Conservation (phyloP, 2,113 vertebrate species). For the Tachycineta bicolor region DNA sequence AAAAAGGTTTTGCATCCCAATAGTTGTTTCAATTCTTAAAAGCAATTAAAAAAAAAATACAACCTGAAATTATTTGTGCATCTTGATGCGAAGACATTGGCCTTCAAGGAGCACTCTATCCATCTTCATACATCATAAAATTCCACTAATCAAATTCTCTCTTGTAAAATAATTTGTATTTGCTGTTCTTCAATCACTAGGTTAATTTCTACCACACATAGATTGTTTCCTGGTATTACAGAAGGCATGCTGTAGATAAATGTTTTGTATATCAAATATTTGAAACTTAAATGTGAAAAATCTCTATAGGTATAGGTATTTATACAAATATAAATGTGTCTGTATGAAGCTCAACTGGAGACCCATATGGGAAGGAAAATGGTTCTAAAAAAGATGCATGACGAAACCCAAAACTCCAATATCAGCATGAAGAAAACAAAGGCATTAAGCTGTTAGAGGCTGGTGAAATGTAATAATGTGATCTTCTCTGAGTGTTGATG, state of each 20-base stretch:
- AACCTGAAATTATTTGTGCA: slow-evolving; percentile 75
- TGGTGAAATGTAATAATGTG: neutral
- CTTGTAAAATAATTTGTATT: slow-evolving; percentile 64
- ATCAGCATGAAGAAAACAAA: neutral
- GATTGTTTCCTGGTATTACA: slow-evolving; percentile 23
- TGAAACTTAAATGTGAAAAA: neutral
- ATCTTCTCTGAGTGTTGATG: neutral
- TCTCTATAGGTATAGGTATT: neutral
- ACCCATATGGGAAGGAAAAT: neutral
- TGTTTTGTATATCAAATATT: neutral
- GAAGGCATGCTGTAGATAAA: slow-evolving; percentile 3
- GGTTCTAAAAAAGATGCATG: neutral
- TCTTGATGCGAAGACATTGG: slow-evolving; percentile 63
- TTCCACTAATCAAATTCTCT: slow-evolving; percentile 69
- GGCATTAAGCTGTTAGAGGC: neutral
- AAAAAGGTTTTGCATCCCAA: slow-evolving; percentile 7
- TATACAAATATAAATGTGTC: neutral
- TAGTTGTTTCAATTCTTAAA: slow-evolving; percentile 1
- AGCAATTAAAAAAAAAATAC: slow-evolving; percentile 39
- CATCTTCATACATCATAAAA: slow-evolving; percentile 74
- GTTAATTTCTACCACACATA: slow-evolving; percentile 21
- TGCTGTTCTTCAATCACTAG: slow-evolving; percentile 43
- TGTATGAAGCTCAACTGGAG: neutral
- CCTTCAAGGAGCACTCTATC: slow-evolving; percentile 61
- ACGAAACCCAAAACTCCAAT: neutral